These are phyloP conservation scores for Chouioia cunea DNA, from an alignment of 2,888 invertebrate species.

Conservation along the genomic window DNA sequence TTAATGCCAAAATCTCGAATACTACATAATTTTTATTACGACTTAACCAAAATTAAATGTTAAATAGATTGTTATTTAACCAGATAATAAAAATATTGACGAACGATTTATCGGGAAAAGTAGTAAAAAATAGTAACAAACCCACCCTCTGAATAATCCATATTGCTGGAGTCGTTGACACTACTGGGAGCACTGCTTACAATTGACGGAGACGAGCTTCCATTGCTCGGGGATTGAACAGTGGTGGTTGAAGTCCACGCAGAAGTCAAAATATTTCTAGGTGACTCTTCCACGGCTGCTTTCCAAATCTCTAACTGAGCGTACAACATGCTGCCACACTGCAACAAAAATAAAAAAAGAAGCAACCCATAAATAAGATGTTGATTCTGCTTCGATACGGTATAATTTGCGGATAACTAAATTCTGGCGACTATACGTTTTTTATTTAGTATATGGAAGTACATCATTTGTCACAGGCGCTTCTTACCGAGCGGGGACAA, in stretches of 20 bases:
- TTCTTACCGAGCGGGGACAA: background rate
- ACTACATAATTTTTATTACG: no score
- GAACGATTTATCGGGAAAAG: background rate
- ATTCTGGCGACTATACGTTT: background rate
- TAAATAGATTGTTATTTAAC: no score
- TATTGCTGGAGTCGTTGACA: slow-evolving; percentile 66
- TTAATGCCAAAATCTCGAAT: no score
- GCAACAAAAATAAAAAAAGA: slow-evolving; percentile 52
- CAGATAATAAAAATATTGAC: no score
- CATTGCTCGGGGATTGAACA: slow-evolving; percentile 57
- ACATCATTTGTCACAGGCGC: background rate
- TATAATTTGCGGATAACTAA: no score
- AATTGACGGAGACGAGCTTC: slow-evolving; percentile 60
- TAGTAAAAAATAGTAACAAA: slow-evolving; percentile 51
- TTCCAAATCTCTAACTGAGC: slow-evolving; percentile 94
- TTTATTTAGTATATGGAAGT: slow-evolving; percentile 6
- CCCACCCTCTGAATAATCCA: slow-evolving; percentile 81
- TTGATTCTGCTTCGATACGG: no score
- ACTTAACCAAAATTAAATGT: no score
- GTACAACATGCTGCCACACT: slow-evolving; percentile 88
- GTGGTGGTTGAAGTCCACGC: slow-evolving; percentile 64
- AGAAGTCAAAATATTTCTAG: slow-evolving; percentile 68
- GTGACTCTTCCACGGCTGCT: slow-evolving; percentile 76
- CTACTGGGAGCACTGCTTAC: slow-evolving; percentile 56
- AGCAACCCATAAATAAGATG: background rate